Conservation (phyloP, 2,888 invertebrate genomes). For the Eutolmus rufibarbis region DNA sequence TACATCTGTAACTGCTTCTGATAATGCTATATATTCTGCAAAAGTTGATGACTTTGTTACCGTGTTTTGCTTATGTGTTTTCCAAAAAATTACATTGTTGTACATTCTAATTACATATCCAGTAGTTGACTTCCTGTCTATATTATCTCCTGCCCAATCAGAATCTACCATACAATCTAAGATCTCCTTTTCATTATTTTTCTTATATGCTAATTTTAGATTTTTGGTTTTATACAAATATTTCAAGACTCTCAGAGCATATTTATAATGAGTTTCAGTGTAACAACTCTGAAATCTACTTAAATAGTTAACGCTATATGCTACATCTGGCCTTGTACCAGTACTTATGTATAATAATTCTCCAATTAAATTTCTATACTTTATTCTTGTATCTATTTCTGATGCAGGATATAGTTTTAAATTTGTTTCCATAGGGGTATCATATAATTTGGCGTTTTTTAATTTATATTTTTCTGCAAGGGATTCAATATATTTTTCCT, state of each 20-base stretch:
- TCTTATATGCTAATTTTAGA: not conserved
- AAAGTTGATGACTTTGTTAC: too few species aligned
- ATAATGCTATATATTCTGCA: too few species aligned
- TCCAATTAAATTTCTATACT: not conserved
- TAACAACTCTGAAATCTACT: not conserved
- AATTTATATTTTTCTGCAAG: not conserved
- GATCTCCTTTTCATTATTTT: not conserved
- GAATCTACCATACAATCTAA: not conserved
- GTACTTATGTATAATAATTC: not conserved
- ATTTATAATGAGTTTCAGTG: not conserved
- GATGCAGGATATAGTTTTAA: not conserved
- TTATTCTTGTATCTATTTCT: not conserved
- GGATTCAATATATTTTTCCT: slow-evolving; percentile 44
- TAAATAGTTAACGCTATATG: not conserved
- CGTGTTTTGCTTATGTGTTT: too few species aligned
- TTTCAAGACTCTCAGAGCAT: not conserved
- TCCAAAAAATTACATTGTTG: too few species aligned
- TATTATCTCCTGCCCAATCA: too few species aligned
- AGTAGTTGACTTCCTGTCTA: too few species aligned
- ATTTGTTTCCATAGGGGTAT: not conserved
- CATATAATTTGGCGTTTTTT: not conserved
- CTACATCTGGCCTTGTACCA: not conserved
- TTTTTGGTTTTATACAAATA: not conserved
- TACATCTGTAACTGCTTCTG: too few species aligned
- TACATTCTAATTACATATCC: too few species aligned